Percentiles rank a stretch among this genome's conserved stretches.
Conservation (phyloP, 2,113 vertebrate species). For the Physeter macrocephalus region DNA sequence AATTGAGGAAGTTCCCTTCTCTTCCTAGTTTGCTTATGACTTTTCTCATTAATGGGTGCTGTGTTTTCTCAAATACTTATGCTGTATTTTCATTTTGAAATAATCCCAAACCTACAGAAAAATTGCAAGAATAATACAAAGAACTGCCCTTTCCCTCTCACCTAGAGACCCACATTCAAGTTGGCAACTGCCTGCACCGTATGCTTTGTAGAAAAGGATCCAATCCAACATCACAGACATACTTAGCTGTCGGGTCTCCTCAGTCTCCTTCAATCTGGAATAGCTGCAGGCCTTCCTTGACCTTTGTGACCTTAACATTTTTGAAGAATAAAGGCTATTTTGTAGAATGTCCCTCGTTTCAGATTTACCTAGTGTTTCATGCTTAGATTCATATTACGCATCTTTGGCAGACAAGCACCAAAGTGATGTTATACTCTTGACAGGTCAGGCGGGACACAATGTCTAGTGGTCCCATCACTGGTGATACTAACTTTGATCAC, state of each 20-base stretch:
- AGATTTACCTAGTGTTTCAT: background rate
- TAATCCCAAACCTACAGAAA: background rate
- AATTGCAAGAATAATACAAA: background rate
- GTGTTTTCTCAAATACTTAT: background rate
- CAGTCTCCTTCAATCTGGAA: background rate
- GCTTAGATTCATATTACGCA: background rate
- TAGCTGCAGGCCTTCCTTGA: background rate
- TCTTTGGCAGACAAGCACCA: background rate
- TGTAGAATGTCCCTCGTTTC: background rate
- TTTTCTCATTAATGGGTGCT: too few relatives aligned
- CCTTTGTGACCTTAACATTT: background rate
- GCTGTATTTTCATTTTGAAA: background rate
- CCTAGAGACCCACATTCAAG: background rate
- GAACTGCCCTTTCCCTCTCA: background rate
- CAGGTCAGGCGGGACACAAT: background rate
- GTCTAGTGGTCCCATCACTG: background rate
- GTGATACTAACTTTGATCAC: background rate
- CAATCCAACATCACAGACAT: background rate
- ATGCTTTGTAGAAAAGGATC: background rate
- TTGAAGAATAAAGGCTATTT: background rate
- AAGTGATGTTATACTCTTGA: background rate
- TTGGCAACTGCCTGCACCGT: background rate
- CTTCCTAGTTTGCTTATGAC: too few relatives aligned
- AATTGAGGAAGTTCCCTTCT: too few relatives aligned
- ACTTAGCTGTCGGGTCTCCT: background rate